A percentile compares a stretch with the other conserved stretches of the same genome.
Evolutionary conservation across 2,113 vertebrate species (phyloP).

Genomic region (Varanus salvator): DNA sequence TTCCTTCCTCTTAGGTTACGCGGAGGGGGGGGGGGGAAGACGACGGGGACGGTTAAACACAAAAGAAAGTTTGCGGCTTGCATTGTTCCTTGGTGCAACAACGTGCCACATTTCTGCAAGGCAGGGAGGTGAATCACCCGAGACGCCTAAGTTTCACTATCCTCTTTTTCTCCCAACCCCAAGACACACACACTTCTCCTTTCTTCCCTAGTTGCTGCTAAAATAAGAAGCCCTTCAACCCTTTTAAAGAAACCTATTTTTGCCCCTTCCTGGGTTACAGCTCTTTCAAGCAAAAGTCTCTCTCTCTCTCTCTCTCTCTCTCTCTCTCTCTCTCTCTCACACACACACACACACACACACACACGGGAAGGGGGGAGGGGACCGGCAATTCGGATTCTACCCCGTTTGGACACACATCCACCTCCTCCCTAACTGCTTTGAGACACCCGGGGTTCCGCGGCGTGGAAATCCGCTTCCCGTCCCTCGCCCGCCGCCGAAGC

Average conservation of each 20-base stretch:
- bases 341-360: neutral
- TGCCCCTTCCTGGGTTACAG: neutral
- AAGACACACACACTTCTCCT: constrained; percentile 1
- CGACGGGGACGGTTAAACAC: neutral
- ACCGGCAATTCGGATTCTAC: no score
- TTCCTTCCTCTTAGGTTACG: neutral
- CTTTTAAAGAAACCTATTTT: constrained; percentile 13
- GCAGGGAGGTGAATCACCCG: neutral
- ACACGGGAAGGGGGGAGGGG: neutral
- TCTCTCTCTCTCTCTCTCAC: neutral
- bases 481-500: neutral
- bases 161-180: neutral
- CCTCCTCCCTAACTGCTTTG: neutral
- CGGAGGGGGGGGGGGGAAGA: neutral
- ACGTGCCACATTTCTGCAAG: neutral
- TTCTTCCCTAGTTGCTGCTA: neutral
- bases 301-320: neutral
- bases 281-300: neutral
- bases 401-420: neutral
- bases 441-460: neutral
- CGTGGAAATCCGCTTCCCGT: neutral
- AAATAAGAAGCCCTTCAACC: neutral
- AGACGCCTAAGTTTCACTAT: neutral
- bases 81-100: neutral
- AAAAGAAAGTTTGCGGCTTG: constrained; percentile 19